These are phyloP conservation scores for Zelleria hepariella DNA, from an alignment of 2,888 invertebrate species.

Conservation along the genomic window DNA sequence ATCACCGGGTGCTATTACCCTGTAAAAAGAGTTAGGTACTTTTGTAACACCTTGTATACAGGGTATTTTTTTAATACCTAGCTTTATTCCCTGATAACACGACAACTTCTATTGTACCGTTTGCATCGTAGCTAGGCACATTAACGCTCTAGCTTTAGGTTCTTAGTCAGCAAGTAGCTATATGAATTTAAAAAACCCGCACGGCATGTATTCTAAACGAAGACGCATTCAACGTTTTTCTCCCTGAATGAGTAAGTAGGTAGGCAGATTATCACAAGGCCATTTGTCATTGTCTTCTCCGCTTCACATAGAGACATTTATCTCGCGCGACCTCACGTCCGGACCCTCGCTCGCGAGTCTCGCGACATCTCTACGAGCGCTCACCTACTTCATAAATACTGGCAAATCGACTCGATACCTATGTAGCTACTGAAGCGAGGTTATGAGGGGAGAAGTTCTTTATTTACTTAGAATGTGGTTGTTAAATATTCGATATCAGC, in stretches of 20 bases:
- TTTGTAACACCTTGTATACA: too few relatives aligned
- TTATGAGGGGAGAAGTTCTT: not conserved
- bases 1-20: too few relatives aligned
- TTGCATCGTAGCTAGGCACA: too few relatives aligned
- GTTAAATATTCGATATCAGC: not conserved
- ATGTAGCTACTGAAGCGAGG: not conserved
- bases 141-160: too few relatives aligned
- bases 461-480: not conserved
- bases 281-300: not conserved
- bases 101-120: too few relatives aligned
- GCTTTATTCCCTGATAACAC: too few relatives aligned
- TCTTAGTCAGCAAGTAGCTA: too few relatives aligned
- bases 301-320: not conserved
- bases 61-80: too few relatives aligned
- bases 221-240: not conserved
- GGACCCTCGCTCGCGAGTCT: too few relatives aligned
- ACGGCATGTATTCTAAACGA: not conserved
- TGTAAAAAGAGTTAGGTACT: too few relatives aligned
- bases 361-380: too few relatives aligned
- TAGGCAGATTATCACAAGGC: not conserved
- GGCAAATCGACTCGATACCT: not conserved
- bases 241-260: not conserved
- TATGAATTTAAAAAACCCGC: too few relatives aligned
- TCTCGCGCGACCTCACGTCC: not conserved
- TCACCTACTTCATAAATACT: not conserved